Percentiles rank a stretch among this genome's conserved stretches.
Conservation (phyloP, 2,888 invertebrate genomes). For the Platycheirus rosarum region DNA sequence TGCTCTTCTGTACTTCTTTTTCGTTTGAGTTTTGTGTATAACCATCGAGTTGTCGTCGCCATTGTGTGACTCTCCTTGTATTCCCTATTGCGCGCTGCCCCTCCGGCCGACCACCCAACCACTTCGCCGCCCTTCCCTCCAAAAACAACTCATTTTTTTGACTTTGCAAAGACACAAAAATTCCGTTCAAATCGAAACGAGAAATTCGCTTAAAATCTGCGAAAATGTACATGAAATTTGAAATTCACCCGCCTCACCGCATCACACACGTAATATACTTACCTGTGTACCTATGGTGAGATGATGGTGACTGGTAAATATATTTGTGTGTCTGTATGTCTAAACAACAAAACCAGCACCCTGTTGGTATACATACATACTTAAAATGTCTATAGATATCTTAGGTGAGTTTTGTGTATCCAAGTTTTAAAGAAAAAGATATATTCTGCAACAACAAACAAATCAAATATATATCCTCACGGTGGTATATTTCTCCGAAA, state of each 20-base stretch:
- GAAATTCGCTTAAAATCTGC: conserved; percentile 69
- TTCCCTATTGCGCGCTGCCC: conserved; percentile 32
- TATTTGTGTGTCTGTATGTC: conserved; percentile 38
- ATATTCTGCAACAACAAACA: conserved; percentile 27
- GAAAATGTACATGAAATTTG: conserved; percentile 67
- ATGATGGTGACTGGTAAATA: too few relatives aligned
- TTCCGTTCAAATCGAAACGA: conserved; percentile 68
- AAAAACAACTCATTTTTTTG: conserved; percentile 30
- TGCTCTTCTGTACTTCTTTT: conserved; percentile 62
- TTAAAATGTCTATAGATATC: background rate
- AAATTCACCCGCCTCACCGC: conserved; percentile 46
- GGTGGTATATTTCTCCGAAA: conserved; percentile 52
- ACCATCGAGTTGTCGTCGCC: conserved; percentile 57
- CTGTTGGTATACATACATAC: conserved; percentile 19
- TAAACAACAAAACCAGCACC: conserved; percentile 36
- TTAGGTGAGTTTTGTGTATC: background rate
- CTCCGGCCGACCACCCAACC: conserved; percentile 9
- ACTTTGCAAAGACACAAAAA: conserved; percentile 44
- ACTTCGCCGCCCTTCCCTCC: background rate
- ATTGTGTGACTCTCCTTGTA: conserved; percentile 50
- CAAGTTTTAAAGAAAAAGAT: conserved; percentile 44
- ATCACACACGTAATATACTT: conserved; percentile 49
- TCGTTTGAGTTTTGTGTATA: conserved; percentile 57
- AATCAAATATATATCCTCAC: conserved; percentile 48
- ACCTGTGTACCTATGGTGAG: conserved; percentile 34